These are phyloP conservation scores for Macrophya annulata DNA, from an alignment of 2,888 invertebrate genomes.

Conservation along the genomic window DNA sequence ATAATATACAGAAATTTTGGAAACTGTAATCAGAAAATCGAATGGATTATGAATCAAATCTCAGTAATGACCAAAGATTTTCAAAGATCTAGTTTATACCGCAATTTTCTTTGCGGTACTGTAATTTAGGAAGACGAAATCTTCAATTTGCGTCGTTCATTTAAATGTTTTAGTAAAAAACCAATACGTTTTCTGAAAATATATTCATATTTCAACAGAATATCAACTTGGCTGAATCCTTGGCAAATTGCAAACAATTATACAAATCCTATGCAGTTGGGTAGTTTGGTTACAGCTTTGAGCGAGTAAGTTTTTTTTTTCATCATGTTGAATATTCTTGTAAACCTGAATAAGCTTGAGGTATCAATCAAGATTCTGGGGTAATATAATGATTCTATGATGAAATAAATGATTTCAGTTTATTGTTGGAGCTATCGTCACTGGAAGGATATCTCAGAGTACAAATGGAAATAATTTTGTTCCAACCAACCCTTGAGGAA, in stretches of 20 bases:
- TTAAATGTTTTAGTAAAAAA: background rate
- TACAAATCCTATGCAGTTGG: slow-evolving; percentile 85
- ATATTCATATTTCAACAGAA: slow-evolving; percentile 78
- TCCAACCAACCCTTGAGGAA: slow-evolving; percentile 83
- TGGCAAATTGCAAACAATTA: slow-evolving; percentile 86
- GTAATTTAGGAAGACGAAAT: background rate
- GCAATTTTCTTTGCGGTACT: no score
- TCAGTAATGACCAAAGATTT: background rate
- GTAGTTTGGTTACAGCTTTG: slow-evolving; percentile 82
- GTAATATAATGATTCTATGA: slow-evolving; percentile 40
- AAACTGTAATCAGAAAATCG: background rate
- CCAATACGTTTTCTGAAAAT: slow-evolving; percentile 57
- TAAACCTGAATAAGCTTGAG: slow-evolving; percentile 16
- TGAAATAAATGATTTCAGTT: slow-evolving; percentile 73
- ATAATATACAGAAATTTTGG: background rate
- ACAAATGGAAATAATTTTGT: slow-evolving; percentile 82
- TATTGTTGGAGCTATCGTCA: slow-evolving; percentile 81
- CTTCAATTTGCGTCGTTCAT: background rate
- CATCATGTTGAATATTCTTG: slow-evolving; percentile 16
- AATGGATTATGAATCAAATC: background rate
- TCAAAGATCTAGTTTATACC: background rate
- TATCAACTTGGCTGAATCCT: slow-evolving; percentile 86
- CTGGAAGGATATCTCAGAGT: slow-evolving; percentile 81
- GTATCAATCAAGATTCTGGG: slow-evolving; percentile 32
- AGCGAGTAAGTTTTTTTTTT: slow-evolving; percentile 81